A percentile compares a stretch with the other conserved stretches of the same genome.
Evolutionary conservation across 2,113 vertebrate species (phyloP).

Genomic region (Phrynosoma blainvillii): DNA sequence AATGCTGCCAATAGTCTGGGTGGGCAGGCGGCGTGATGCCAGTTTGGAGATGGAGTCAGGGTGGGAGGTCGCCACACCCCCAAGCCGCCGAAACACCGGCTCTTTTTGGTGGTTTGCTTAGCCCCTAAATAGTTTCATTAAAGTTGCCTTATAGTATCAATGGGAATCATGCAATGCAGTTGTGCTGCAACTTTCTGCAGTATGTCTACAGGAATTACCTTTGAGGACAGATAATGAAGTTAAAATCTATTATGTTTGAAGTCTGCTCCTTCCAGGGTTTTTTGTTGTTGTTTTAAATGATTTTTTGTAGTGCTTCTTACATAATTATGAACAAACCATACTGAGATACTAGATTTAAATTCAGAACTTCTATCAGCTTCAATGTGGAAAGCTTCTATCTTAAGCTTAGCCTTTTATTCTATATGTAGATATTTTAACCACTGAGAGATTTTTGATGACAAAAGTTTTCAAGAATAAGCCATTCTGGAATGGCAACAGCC

Average conservation of each 20-base stretch:
- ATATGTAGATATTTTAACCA: neutral
- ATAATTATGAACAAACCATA: neutral
- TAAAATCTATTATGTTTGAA: neutral
- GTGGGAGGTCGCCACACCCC: too few relatives aligned
- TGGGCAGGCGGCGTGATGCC: too few relatives aligned
- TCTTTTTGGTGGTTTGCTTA: too few relatives aligned
- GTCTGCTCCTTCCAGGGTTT: neutral
- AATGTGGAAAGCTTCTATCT: neutral
- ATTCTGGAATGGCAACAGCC: neutral
- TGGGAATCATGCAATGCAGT: too few relatives aligned
- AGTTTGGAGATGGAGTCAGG: too few relatives aligned
- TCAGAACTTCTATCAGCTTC: neutral
- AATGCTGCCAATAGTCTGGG: too few relatives aligned
- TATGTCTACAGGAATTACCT: neutral
- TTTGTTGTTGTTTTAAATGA: neutral
- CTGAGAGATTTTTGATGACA: neutral
- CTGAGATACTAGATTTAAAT: neutral
- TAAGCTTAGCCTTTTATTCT: neutral
- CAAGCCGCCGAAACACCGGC: too few relatives aligned
- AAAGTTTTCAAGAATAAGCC: neutral
- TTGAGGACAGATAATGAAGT: too few relatives aligned
- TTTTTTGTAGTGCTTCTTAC: neutral
- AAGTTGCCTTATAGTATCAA: neutral
- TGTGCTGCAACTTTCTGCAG: too few relatives aligned
- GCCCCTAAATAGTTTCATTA: neutral